Base-by-base conservation (phyloP, 2,797 vertebrate species). In the Sebastes hubbsi region DNA sequence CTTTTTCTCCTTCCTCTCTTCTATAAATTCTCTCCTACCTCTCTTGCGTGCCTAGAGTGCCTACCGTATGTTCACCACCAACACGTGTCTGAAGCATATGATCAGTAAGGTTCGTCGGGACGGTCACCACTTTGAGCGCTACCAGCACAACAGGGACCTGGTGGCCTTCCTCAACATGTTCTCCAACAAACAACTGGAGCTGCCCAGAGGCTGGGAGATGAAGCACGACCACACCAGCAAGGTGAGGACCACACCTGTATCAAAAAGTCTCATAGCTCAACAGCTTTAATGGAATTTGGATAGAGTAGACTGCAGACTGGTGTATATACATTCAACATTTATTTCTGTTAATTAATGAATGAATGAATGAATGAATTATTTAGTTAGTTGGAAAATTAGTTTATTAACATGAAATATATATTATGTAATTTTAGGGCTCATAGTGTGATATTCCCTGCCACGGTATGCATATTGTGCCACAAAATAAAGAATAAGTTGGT, bases 141-240 rank as follows among this genome's bases (percentile, higher is more conserved):
- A 99, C 95, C 98, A 98, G 95, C 98, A 99, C 89, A 99, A 99
- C 87, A 94, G 98, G 3, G 98, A 99, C 85, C 93, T 99, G 74
- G 98, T 99, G 90, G 96, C 96, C 84, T 99, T 99, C 94, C 96
- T 99, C 93, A 99, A 99, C 93, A 95, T 97, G 95, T 97, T 99
- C 36, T 93, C 97, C 27, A 99, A 99, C 95, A 98, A 97, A 78
- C 97, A 98, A 88, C 95, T 99, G 92, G 98, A 99, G 93, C 94
- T 99, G 78, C 98, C 98, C 0, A 89, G 98, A 76, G 98, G 98
- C 18, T 99, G 98, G 98, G 98, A 99, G 78, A 98, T 99, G 97
- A 99, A 99, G 83, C 97, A 98, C 0, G 98, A 99, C 89, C 97
- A 98, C 77, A 97, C 98, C 69, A 97, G 97, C 94, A 99, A 99